Evolutionary conservation across 2,113 vertebrate genomes (phyloP), one percentile per base, ranked within the genome.

Genomic region (Heterocephalus glaber): DNA sequence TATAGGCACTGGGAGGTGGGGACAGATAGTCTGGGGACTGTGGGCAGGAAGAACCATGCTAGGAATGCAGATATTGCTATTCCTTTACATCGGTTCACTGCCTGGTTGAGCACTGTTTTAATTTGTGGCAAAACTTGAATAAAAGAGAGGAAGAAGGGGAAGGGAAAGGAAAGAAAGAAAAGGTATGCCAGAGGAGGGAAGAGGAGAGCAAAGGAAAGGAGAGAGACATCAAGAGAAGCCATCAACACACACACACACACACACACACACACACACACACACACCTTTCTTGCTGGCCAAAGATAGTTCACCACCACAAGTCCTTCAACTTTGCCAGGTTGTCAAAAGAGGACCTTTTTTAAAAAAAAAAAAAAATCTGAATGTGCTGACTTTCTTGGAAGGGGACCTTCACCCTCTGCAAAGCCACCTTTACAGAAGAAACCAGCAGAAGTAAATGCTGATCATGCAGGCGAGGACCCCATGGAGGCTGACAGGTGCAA

Each of bases 351-450:
- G n/a, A 44, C 41, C 41, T 76, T 72, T 76, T n/a, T n/a, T n/a
- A n/a, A n/a, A n/a, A 10, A 44, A 30, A 77, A 77, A 24, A 61
- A 77, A 49, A 49, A 30, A 3, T 1, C 7, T 12, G 30, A 95
- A 83, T 38, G n/a, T 86, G 88, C 94, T 95, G 96, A 89, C 44
- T 79, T 76, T 8, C 41, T 63, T 56, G n/a, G 47, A 87, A 95
- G 41, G 72, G 26, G 56, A 56, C 41, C 33, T 92, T 3, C 72
- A 58, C 70, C 68, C 61, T 79, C 30, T 22, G 84, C n/a, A 83
- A 81, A 86, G 95, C 88, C 82, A 81, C 86, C 82, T 81, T 89
- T n/a, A 8, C 52, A 65, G 56, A 68, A 83, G 82, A 74, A 28
- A 68, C 26, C 44, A 28, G 76, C 3, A 14, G 1, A 17, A 82